A percentile compares a stretch with the other conserved stretches of the same genome.
Conservation (phyloP, 2,888 invertebrate species). For the Hoplodrina ambigua region DNA sequence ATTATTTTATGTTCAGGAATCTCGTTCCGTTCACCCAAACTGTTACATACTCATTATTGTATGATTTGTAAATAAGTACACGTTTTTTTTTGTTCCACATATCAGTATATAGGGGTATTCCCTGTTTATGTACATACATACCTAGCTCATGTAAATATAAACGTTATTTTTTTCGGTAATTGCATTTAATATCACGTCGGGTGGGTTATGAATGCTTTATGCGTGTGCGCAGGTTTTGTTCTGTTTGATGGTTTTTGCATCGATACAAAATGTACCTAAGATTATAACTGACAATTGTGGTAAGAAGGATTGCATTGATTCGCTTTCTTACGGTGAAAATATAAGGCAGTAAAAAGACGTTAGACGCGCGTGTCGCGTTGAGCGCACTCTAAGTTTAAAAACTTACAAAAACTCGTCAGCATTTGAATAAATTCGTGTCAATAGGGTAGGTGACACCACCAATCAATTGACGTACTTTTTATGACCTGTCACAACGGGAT, state of each 20-base stretch:
- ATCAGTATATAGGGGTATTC: slow-evolving; percentile 64
- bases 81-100: slow-evolving; percentile 72
- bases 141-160: slow-evolving; percentile 66
- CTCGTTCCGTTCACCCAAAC: slow-evolving; percentile 66
- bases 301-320: too few species aligned
- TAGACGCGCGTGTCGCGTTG: too few species aligned
- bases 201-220: slow-evolving; percentile 57
- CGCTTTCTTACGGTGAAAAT: not conserved
- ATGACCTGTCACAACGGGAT: too few species aligned
- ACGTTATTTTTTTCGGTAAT: slow-evolving; percentile 53
- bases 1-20: slow-evolving; percentile 68
- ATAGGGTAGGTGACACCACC: too few species aligned
- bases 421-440: too few species aligned
- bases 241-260: slow-evolving; percentile 60
- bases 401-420: too few species aligned
- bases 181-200: slow-evolving; percentile 63
- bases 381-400: too few species aligned
- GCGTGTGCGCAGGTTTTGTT: slow-evolving; percentile 37
- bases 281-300: too few species aligned
- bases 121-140: slow-evolving; percentile 61
- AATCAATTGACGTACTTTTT: too few species aligned
- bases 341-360: not conserved
- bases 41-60: slow-evolving; percentile 80
- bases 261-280: slow-evolving; percentile 52
- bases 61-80: slow-evolving; percentile 82